phyloP scores from a whole-genome alignment of 92 coral and sea anemone species.

The Siderastrea radians region DNA sequence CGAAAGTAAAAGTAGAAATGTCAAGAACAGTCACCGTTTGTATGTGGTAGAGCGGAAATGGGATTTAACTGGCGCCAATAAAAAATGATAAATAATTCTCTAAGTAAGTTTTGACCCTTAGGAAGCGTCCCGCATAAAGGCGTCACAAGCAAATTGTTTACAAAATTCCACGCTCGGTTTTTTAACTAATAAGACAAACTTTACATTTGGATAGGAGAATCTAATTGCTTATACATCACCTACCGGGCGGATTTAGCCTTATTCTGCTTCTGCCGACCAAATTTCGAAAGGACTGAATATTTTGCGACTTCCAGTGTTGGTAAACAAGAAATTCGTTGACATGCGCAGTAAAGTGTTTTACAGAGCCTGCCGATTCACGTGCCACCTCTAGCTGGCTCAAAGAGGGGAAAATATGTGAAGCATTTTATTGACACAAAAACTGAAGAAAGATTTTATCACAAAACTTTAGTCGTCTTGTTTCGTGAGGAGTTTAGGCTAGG shows the following conservation, averaged over 20 bases:
- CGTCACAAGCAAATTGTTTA: neutral
- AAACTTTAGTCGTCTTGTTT: neutral
- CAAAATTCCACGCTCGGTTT: neutral
- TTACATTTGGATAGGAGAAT: neutral
- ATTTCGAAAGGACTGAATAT: neutral
- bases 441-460: neutral
- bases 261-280: neutral
- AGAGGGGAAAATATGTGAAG: neutral
- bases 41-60: neutral
- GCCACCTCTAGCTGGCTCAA: too few relatives aligned
- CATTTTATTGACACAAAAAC: neutral
- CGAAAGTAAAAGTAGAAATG: neutral
- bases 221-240: neutral
- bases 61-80: neutral
- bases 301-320: neutral
- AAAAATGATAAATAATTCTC: neutral
- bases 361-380: neutral
- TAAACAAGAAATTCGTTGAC: conserved; percentile 25
- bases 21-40: neutral
- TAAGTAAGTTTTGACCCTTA: neutral
- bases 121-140: neutral
- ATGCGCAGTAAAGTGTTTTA: neutral
- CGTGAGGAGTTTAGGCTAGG: neutral
- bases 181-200: neutral
- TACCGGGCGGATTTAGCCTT: neutral